Percentiles rank a stretch among this genome's conserved stretches.
Conservation (phyloP, 1,140 invertebrate species). For the Microplitis demolitor region DNA sequence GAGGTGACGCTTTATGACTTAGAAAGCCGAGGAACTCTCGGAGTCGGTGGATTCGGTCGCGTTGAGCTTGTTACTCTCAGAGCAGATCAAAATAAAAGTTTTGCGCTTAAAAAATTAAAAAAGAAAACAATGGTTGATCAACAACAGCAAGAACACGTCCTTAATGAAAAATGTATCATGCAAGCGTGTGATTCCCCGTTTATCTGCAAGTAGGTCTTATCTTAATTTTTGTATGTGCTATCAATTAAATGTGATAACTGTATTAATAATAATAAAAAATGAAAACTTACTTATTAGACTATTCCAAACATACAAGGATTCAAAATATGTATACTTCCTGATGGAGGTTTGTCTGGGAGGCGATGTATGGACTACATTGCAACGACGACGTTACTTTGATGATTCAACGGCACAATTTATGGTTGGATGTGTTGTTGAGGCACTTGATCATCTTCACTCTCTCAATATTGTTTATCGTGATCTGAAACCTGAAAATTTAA, state of each 20-base stretch:
- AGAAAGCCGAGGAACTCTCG: slow-evolving; percentile 82
- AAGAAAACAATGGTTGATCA: slow-evolving; percentile 92
- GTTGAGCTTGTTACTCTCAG: slow-evolving; percentile 78
- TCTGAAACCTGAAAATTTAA: slow-evolving; percentile 93
- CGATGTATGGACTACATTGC: slow-evolving; percentile 94
- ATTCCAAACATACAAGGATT: slow-evolving; percentile 92
- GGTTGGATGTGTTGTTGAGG: slow-evolving; percentile 89
- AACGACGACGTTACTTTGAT: slow-evolving; percentile 77
- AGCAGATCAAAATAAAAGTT: slow-evolving; percentile 68
- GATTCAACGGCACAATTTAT: slow-evolving; percentile 87
- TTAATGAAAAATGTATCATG: slow-evolving; percentile 92
- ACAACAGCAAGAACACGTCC: slow-evolving; percentile 91
- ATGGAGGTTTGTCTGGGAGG: slow-evolving; percentile 97
- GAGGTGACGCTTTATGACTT: slow-evolving; percentile 78
- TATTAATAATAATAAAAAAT: slow-evolving; percentile 14
- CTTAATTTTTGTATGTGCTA: background rate
- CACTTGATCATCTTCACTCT: slow-evolving; percentile 87
- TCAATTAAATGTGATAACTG: no score
- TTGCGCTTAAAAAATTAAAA: slow-evolving; percentile 90
- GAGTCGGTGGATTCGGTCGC: slow-evolving; percentile 91
- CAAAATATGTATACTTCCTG: slow-evolving; percentile 95
- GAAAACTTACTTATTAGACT: slow-evolving; percentile 66
- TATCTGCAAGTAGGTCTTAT: slow-evolving; percentile 74
- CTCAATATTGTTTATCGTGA: slow-evolving; percentile 90
- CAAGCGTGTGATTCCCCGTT: slow-evolving; percentile 79